Evolutionary conservation across 1,140 invertebrate genomes (phyloP).

Genomic region (Leguminivora glycinivorella): DNA sequence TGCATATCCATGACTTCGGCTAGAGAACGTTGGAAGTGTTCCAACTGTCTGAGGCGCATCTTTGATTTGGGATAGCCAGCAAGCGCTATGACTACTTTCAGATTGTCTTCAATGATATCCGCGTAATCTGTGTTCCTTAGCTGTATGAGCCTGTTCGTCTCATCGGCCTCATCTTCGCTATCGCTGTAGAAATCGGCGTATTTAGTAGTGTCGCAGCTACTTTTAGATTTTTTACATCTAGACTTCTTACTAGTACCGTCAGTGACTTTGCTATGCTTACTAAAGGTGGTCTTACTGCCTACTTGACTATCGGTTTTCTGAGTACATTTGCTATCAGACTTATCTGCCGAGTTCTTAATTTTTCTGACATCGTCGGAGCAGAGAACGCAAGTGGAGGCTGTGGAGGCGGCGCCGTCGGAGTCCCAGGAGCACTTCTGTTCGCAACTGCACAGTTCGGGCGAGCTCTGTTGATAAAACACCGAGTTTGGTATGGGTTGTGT

Average conservation of each 20-base stretch:
- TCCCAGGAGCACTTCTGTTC: constrained; percentile 46
- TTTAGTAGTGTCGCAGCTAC: constrained; percentile 50
- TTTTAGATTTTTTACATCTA: constrained; percentile 36
- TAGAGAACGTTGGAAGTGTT: constrained; percentile 52
- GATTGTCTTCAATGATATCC: constrained; percentile 55
- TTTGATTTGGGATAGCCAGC: constrained; percentile 63
- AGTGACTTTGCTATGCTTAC: constrained; percentile 36
- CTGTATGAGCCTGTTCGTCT: constrained; percentile 58
- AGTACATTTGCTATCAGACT: constrained; percentile 49
- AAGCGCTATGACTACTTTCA: constrained; percentile 61
- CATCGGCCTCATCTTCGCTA: constrained; percentile 54
- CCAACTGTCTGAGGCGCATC: constrained; percentile 59
- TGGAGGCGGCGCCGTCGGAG: constrained; percentile 50
- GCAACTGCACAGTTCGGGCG: constrained; percentile 48
- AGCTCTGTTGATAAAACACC: constrained; percentile 54
- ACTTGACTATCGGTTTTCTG: constrained; percentile 20
- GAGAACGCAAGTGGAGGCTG: constrained; percentile 60
- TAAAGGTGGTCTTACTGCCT: constrained; percentile 38
- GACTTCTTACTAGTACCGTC: constrained; percentile 44
- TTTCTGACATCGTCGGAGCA: constrained; percentile 47
- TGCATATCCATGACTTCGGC: constrained; percentile 68
- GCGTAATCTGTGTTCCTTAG: constrained; percentile 62
- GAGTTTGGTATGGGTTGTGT: constrained; percentile 32
- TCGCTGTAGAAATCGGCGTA: constrained; percentile 53
- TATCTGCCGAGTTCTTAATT: constrained; percentile 42